These are phyloP conservation scores for Heteractis magnifica DNA, from an alignment of 92 coral and sea anemone genomes.

Conservation along the genomic window DNA sequence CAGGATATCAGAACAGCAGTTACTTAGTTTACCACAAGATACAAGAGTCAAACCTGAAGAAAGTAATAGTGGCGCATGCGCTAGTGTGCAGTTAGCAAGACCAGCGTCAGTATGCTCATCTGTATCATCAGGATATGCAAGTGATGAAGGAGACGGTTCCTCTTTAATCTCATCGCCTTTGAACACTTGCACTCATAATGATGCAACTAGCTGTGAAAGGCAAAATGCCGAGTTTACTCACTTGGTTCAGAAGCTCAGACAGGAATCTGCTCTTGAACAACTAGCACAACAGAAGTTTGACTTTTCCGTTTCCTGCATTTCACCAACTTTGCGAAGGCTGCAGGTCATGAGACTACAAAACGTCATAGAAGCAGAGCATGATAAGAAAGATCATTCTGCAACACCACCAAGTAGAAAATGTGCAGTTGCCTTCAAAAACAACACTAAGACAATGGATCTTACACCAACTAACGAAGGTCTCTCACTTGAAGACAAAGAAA, in stretches of 20 bases:
- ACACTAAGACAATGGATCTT: background rate
- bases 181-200: slow-evolving; percentile 10
- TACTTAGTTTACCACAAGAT: background rate
- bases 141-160: slow-evolving; percentile 26
- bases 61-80: background rate
- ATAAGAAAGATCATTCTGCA: background rate
- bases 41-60: slow-evolving; percentile 13
- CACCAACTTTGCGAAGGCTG: slow-evolving; percentile 27
- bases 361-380: background rate
- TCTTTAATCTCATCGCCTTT: background rate
- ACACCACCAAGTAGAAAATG: background rate
- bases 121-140: slow-evolving; percentile 29
- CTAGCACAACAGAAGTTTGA: slow-evolving; percentile 40
- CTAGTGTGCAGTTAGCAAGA: slow-evolving; percentile 9
- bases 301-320: slow-evolving; percentile 38
- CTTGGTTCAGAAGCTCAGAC: slow-evolving; percentile 16
- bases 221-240: slow-evolving; percentile 11
- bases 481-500: background rate
- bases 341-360: background rate
- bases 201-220: background rate
- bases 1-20: slow-evolving; percentile 18
- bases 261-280: slow-evolving; percentile 36
- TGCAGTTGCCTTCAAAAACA: background rate
- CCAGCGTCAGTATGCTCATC: slow-evolving; percentile 47
- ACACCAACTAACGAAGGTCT: background rate